phyloP scores from a whole-genome alignment of 2,888 invertebrate species.

The Pandemis corylana region DNA sequence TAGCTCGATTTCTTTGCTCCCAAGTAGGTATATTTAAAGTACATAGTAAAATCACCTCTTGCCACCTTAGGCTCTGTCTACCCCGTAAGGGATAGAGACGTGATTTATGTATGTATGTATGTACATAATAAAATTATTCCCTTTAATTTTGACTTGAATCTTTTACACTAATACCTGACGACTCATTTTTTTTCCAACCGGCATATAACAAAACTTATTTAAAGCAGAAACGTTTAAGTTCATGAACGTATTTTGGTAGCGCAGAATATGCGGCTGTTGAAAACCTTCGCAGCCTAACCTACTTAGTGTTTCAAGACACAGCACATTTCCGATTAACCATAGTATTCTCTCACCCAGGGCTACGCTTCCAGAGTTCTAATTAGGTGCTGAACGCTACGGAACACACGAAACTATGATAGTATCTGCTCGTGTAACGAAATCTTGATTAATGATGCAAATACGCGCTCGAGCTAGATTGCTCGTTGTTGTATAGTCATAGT shows the following conservation, averaged over 20 bases:
- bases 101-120: too few relatives aligned
- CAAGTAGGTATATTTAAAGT: too few relatives aligned
- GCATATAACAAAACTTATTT: too few relatives aligned
- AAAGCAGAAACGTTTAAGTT: too few relatives aligned
- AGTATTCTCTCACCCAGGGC: conserved; percentile 22
- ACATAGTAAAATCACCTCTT: too few relatives aligned
- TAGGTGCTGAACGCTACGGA: conserved; percentile 11
- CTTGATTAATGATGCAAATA: conserved; percentile 42
- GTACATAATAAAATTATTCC: too few relatives aligned
- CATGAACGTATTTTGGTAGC: too few relatives aligned
- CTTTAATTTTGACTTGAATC: neutral
- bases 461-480: conserved; percentile 26
- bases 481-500: conserved; percentile 25
- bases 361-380: conserved; percentile 38
- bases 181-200: too few relatives aligned
- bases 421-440: conserved; percentile 27
- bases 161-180: neutral
- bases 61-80: too few relatives aligned
- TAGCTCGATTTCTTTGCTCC: too few relatives aligned
- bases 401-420: conserved; percentile 36
- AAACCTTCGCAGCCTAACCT: neutral
- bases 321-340: conserved; percentile 34
- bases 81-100: too few relatives aligned
- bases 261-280: neutral
- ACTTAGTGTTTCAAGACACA: conserved; percentile 37